These are phyloP conservation scores for Ammodytes marinus DNA, from an alignment of 2,113 vertebrate species.

Conservation along the genomic window DNA sequence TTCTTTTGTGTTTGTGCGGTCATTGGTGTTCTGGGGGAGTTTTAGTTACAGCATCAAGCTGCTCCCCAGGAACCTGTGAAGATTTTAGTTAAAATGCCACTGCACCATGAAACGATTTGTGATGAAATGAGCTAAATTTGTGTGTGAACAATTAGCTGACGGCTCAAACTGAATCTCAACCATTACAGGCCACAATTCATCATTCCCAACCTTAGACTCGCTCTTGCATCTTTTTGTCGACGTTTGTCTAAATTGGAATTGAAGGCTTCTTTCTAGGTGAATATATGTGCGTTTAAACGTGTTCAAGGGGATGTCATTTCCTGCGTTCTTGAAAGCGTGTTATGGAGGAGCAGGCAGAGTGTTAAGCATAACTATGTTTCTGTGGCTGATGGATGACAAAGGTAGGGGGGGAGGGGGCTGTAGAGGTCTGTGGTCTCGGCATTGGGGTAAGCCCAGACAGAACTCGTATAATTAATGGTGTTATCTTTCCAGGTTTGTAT, in stretches of 20 bases:
- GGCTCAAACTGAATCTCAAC: not conserved
- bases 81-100: slow-evolving; percentile 24
- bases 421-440: not conserved
- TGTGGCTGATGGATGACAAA: slow-evolving; percentile 23
- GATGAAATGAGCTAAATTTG: slow-evolving; percentile 25
- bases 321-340: slow-evolving; percentile 27
- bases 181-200: not conserved
- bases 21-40: not conserved
- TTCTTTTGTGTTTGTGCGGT: slow-evolving; percentile 26
- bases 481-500: slow-evolving; percentile 43
- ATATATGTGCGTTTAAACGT: not conserved
- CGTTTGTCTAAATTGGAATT: slow-evolving; percentile 13
- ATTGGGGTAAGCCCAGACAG: slow-evolving; percentile 19
- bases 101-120: slow-evolving; percentile 15
- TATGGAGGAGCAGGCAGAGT: slow-evolving; percentile 11
- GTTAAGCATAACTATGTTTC: slow-evolving; percentile 24
- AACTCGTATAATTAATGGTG: slow-evolving; percentile 22
- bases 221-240: slow-evolving; percentile 2
- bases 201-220: not conserved
- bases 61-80: slow-evolving; percentile 16
- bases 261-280: not conserved
- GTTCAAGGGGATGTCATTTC: slow-evolving; percentile 11
- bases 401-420: not conserved
- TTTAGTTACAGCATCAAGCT: slow-evolving; percentile 17
- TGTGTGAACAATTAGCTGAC: not conserved